Percentiles rank a stretch among this genome's conserved stretches.
Evolutionary conservation across 2,888 invertebrate genomes (phyloP).

Genomic region (Tenthredo amoena): DNA sequence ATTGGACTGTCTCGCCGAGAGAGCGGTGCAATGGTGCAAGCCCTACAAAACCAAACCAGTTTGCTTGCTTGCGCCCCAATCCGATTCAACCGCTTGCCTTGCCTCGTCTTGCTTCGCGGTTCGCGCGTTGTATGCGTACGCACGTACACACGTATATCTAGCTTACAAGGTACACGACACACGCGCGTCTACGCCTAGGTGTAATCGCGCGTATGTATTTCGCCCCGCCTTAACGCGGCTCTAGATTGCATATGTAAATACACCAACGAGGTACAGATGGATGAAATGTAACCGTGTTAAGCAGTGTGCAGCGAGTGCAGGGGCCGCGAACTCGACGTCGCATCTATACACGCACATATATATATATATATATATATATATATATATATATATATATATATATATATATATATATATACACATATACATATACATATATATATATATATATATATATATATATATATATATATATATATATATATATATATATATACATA

Average conservation of each 20-base stretch:
- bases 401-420: not conserved
- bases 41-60: constrained; percentile 77
- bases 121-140: constrained; percentile 29
- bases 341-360: not conserved
- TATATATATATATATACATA: not conserved
- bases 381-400: not conserved
- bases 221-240: constrained; percentile 38
- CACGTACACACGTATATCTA: constrained; percentile 13
- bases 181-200: constrained; percentile 3
- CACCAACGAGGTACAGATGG: not conserved
- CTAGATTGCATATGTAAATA: not conserved
- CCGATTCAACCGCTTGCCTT: constrained; percentile 74
- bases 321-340: constrained; percentile 39
- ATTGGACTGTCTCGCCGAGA: constrained; percentile 77
- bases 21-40: constrained; percentile 77
- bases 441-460: not conserved
- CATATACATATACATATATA: not conserved
- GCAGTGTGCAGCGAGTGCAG: constrained; percentile 31
- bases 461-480: not conserved
- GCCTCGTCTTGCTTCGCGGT: constrained; percentile 62
- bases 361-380: not conserved
- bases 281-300: constrained; percentile 9
- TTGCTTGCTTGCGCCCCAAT: constrained; percentile 74
- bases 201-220: constrained; percentile 10
- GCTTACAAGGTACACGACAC: not conserved